A percentile compares a stretch with the other conserved stretches of the same genome.
Evolutionary conservation across 2,797 vertebrate species (phyloP).

Genomic region (Silurus lanzhouensis): DNA sequence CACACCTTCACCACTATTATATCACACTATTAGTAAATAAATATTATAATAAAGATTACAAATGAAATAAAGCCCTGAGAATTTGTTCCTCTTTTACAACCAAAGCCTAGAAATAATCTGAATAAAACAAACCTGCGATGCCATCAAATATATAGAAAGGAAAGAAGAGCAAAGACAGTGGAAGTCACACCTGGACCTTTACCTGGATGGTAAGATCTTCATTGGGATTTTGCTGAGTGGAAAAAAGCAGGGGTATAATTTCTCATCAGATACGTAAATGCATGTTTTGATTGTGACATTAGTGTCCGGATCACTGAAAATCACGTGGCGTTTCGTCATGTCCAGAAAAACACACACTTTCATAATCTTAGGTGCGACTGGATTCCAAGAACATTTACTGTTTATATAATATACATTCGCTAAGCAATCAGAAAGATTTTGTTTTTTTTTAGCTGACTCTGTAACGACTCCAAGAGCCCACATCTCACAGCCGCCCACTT

Average conservation of each 20-base stretch:
- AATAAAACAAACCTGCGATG: neutral
- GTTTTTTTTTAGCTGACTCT: conserved; percentile 11
- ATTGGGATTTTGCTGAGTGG: neutral
- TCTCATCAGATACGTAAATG: neutral
- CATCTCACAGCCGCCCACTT: neutral
- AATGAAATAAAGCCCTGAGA: neutral
- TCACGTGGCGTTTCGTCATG: neutral
- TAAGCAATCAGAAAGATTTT: neutral
- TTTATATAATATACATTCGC: neutral
- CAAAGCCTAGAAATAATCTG: neutral
- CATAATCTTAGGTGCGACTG: neutral
- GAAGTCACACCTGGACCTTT: neutral
- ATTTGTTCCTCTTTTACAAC: neutral
- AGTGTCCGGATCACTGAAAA: conserved; percentile 16
- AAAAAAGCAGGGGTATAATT: conserved; percentile 22
- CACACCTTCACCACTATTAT: no score
- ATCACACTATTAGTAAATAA: no score
- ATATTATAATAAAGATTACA: no score
- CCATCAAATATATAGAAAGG: neutral
- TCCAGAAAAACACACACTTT: conserved; percentile 15
- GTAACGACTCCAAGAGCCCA: conserved; percentile 34
- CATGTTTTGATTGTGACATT: conserved; percentile 18
- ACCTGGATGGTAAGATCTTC: conserved; percentile 22
- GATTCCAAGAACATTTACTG: neutral
- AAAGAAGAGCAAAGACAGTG: neutral